Percentiles rank a stretch among this genome's conserved stretches.
Evolutionary conservation across 2,113 vertebrate species (phyloP).

Genomic region (Amia ocellicauda): DNA sequence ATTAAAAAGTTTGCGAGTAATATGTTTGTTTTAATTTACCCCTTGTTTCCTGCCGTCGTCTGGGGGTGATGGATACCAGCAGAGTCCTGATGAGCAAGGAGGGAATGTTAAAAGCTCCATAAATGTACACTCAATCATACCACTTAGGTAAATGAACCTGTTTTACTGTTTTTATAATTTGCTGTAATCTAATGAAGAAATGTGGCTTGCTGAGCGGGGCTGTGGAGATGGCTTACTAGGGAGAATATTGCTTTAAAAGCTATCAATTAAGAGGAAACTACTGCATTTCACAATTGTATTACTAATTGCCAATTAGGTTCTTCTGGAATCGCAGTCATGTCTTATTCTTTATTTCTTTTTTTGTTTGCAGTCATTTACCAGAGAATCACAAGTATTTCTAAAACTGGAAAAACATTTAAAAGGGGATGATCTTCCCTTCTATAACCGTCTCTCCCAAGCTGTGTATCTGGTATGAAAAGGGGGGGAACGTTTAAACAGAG

Average conservation of each 20-base stretch:
- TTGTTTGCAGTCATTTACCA: conserved; percentile 39
- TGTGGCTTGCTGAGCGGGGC: conserved; percentile 50
- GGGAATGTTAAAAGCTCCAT: conserved; percentile 36
- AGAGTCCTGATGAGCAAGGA: conserved; percentile 26
- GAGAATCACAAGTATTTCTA: conserved; percentile 33
- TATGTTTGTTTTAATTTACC: conserved; percentile 44
- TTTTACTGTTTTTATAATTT: conserved; percentile 50
- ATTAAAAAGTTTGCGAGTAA: conserved; percentile 30
- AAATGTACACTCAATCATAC: conserved; percentile 47
- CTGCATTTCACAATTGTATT: conserved; percentile 41
- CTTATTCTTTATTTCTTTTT: conserved; percentile 25
- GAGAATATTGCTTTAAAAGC: conserved; percentile 38
- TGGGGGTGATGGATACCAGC: conserved; percentile 24
- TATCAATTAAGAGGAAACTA: conserved; percentile 50
- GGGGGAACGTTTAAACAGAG: not conserved
- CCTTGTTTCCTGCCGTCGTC: conserved; percentile 37
- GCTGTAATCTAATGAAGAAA: conserved; percentile 57
- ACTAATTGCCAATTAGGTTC: conserved; percentile 60
- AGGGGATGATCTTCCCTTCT: conserved; percentile 15
- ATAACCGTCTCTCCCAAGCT: conserved; percentile 3
- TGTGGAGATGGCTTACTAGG: conserved; percentile 37
- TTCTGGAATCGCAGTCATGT: conserved; percentile 39
- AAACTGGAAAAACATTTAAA: conserved; percentile 28
- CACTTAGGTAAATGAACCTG: conserved; percentile 55
- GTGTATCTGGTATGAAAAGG: conserved; percentile 10